Percentiles rank a stretch among this genome's conserved stretches.
Evolutionary conservation across 2,888 invertebrate species (phyloP).

Genomic region (Choristoneura rosaceana): DNA sequence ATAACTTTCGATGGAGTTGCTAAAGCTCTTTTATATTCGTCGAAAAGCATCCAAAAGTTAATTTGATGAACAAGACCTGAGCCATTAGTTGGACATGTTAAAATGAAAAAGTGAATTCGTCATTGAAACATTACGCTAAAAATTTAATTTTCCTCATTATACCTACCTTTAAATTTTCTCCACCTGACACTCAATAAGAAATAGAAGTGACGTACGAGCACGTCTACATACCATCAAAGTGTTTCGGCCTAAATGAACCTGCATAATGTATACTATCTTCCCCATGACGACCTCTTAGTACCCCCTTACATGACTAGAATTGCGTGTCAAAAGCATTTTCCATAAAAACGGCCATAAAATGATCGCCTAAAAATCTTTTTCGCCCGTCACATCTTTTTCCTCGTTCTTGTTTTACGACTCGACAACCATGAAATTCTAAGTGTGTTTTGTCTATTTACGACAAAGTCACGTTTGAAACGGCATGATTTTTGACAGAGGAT

Average conservation of each 20-base stretch:
- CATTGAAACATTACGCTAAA: too few species aligned
- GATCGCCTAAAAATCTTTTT: conserved; percentile 38
- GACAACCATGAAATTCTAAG: conserved; percentile 34
- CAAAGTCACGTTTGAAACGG: conserved; percentile 8
- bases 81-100: too few species aligned
- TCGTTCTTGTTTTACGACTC: conserved; percentile 26
- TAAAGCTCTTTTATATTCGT: too few species aligned
- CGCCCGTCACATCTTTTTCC: conserved; percentile 30
- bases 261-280: conserved; percentile 11
- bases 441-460: conserved; percentile 39
- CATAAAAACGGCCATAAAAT: conserved; percentile 38
- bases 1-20: too few species aligned
- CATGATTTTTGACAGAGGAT: background rate
- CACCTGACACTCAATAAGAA: too few species aligned
- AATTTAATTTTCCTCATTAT: too few species aligned
- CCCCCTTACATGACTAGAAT: conserved; percentile 30
- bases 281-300: conserved; percentile 20
- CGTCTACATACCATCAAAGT: too few species aligned
- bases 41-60: too few species aligned
- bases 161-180: too few species aligned
- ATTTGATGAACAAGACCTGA: too few species aligned
- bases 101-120: too few species aligned
- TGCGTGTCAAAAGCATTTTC: conserved; percentile 37
- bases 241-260: background rate
- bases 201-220: too few species aligned